Evolutionary conservation across 2,888 invertebrate genomes (phyloP).

Genomic region (Acleris emargana): DNA sequence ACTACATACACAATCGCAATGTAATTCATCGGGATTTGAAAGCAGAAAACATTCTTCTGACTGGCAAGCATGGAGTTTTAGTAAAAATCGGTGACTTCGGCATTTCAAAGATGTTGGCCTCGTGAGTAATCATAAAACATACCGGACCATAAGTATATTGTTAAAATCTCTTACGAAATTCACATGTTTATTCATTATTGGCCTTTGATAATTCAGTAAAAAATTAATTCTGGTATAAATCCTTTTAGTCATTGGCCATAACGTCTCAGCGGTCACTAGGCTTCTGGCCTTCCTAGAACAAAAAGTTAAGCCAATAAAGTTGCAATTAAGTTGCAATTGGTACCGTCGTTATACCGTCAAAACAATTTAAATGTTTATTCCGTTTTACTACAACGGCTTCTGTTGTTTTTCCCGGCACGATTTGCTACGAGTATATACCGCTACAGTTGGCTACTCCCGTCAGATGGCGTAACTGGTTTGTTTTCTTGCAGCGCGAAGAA

Average conservation of each 20-base stretch:
- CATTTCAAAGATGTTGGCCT: constrained; percentile 89
- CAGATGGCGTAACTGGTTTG: background rate
- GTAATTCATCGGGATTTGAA: constrained; percentile 93
- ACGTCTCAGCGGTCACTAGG: too few species aligned
- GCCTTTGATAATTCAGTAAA: too few species aligned
- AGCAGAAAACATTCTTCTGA: constrained; percentile 91
- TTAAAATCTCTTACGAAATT: background rate
- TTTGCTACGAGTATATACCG: too few species aligned
- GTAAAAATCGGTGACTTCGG: constrained; percentile 94
- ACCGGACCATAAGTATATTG: background rate
- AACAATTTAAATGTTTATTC: too few species aligned
- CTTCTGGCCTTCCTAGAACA: too few species aligned
- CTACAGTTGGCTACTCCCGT: background rate
- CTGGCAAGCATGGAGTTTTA: constrained; percentile 86
- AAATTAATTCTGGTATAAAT: too few species aligned
- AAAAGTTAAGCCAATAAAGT: too few species aligned
- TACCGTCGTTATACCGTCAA: too few species aligned
- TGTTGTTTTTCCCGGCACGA: too few species aligned
- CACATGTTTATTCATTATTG: background rate
- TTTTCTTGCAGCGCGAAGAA: constrained; percentile 79
- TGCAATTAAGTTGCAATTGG: too few species aligned
- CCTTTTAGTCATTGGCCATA: too few species aligned
- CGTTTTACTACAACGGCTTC: too few species aligned
- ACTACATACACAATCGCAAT: constrained; percentile 90
- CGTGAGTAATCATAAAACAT: constrained; percentile 60